Base-by-base conservation (phyloP, 1,140 invertebrate species). In the Camponotus floridanus region DNA sequence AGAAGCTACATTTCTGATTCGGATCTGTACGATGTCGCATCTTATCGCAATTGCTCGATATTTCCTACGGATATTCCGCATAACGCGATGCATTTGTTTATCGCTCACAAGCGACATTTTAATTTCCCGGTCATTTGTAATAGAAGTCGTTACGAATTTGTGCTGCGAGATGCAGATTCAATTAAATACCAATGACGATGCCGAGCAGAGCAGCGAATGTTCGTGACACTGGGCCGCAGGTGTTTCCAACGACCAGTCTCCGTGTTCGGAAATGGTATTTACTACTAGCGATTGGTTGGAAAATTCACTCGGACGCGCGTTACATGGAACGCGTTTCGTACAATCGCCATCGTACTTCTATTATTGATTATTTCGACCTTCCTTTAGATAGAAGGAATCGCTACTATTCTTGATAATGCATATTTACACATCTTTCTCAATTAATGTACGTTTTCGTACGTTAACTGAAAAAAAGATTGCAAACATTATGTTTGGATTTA, bases 151-250 rank as follows among this genome's bases (percentile, higher is more conserved):
- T 61, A 73, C 67, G 55, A 73, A 73, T 83, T 74, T 61, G 68
- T 31, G 67, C 68, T 45, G n/a, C 79, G 79, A 74, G 79, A 83
- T 83, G 79, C 57, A 83, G 39, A 73, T 83, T 73, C 79, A 83
- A 83, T 83, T 83, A 74, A 70, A 83, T 83, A 83, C 55, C 79
- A 48, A 83, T 83, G 79, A 83, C 79, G 45, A 74, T 83, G 68
- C 18, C 13, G 55, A 11, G 39, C 4, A 74, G 79, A 21, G 57
- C 67, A 45, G 51, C 67, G 79, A 83, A 74, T 83, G 67, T 21
- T 83, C 68, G 79, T 83, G 79, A 83, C 79, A 74, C 55, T 61
- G 68, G 51, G 79, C 13, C 79, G 79, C 79, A 83, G 79, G 79
- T 83, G 79, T 73, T 83, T 33, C 55, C 57, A 83, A 83, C 68